Evolutionary conservation across 1,140 invertebrate species (phyloP).

Genomic region (Carposina sasakii): DNA sequence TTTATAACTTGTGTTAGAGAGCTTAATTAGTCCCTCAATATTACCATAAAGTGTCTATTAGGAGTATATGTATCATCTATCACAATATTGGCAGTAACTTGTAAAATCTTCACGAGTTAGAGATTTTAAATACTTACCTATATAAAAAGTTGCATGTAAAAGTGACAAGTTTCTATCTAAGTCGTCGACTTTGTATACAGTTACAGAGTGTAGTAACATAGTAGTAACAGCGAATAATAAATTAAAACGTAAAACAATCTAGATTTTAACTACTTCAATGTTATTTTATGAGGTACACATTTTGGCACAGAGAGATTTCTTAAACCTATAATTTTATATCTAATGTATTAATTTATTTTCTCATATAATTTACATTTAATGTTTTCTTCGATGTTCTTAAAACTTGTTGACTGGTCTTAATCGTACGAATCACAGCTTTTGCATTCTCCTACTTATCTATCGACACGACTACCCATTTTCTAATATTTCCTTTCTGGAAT

Average conservation of each 20-base stretch:
- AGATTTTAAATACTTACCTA: too few relatives aligned
- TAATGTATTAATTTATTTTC: conserved; percentile 55
- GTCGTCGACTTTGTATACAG: too few relatives aligned
- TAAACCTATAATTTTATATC: conserved; percentile 60
- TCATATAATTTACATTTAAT: conserved; percentile 63
- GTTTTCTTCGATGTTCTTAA: conserved; percentile 73
- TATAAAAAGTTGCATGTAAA: too few relatives aligned
- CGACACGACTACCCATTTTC: conserved; percentile 68
- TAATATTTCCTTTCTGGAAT: conserved; percentile 57
- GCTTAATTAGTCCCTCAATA: too few relatives aligned
- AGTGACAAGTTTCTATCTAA: too few relatives aligned
- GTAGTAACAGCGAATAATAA: conserved; percentile 23
- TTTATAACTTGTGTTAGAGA: too few relatives aligned
- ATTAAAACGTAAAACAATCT: conserved; percentile 52
- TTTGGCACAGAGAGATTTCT: conserved; percentile 75
- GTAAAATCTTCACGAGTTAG: too few relatives aligned
- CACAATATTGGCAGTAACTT: conserved; percentile 54
- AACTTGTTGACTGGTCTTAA: conserved; percentile 71
- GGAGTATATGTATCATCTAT: conserved; percentile 34
- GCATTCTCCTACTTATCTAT: conserved; percentile 66
- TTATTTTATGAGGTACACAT: conserved; percentile 73
- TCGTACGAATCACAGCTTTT: conserved; percentile 69
- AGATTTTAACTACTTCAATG: conserved; percentile 68
- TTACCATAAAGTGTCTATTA: too few relatives aligned
- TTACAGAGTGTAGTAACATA: too few relatives aligned